These are phyloP conservation scores for Eubasilissa splendida DNA, from an alignment of 2,888 invertebrate genomes.

Conservation along the genomic window DNA sequence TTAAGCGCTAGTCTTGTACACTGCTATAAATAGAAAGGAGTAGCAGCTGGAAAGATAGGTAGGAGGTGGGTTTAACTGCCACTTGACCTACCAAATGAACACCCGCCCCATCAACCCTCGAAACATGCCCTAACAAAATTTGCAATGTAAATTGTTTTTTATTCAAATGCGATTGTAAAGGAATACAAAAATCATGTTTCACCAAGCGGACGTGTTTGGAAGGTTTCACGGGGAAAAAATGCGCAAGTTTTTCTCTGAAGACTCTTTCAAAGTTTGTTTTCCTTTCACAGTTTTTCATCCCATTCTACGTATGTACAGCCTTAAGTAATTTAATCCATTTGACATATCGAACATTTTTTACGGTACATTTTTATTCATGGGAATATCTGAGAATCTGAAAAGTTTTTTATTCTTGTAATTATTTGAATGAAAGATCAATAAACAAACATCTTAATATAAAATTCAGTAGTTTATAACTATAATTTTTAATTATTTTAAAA, in stretches of 20 bases:
- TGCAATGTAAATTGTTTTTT: conserved; percentile 59
- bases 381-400: no score
- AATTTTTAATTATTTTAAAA: no score
- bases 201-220: conserved; percentile 33
- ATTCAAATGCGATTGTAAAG: conserved; percentile 58
- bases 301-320: conserved; percentile 1
- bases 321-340: conserved; percentile 12
- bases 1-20: conserved; percentile 64
- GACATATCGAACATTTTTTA: conserved; percentile 5
- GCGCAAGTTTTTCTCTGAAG: conserved; percentile 43
- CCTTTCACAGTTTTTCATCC: conserved; percentile 22
- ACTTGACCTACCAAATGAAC: conserved; percentile 47
- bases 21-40: conserved; percentile 28
- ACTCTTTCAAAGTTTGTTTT: conserved; percentile 20
- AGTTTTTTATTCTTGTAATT: no score
- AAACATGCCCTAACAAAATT: conserved; percentile 55
- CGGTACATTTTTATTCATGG: no score
- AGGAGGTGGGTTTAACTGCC: conserved; percentile 29
- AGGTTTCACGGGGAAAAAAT: conserved; percentile 41
- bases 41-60: conserved; percentile 32
- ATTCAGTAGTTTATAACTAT: no score
- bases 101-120: conserved; percentile 37
- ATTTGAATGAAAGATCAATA: no score
- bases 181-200: conserved; percentile 52
- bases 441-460: no score